These are phyloP conservation scores for Solenopsis invicta DNA, from an alignment of 1,140 invertebrate genomes.

Conservation along the genomic window DNA sequence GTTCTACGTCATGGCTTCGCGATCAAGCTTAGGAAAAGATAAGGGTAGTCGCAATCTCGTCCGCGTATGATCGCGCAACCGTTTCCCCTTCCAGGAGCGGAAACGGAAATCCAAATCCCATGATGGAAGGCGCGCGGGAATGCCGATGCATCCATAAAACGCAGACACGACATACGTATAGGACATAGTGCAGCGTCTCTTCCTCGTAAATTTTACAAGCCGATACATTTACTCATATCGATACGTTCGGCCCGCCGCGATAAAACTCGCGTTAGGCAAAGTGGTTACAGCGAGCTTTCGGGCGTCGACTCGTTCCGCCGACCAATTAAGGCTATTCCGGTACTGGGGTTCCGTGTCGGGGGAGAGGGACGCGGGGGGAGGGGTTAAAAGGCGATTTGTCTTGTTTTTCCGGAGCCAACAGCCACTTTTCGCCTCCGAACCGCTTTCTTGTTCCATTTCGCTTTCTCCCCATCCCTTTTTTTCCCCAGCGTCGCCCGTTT, in stretches of 20 bases:
- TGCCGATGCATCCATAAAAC: conserved; percentile 79
- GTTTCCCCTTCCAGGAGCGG: conserved; percentile 22
- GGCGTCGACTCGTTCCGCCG: conserved; percentile 72
- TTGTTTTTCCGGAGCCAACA: conserved; percentile 67
- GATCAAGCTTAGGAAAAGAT: conserved; percentile 34
- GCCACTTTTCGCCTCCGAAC: conserved; percentile 41
- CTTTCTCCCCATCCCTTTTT: conserved; percentile 51
- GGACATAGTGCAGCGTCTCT: conserved; percentile 59
- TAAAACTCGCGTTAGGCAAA: conserved; percentile 83
- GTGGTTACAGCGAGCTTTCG: conserved; percentile 79
- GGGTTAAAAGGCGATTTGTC: conserved; percentile 82
- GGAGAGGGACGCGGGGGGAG: conserved; percentile 14
- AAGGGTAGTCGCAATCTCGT: conserved; percentile 45
- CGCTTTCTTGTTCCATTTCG: conserved; percentile 45
- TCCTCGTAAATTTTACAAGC: conserved; percentile 81
- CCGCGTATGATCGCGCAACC: conserved; percentile 14
- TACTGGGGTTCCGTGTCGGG: not conserved
- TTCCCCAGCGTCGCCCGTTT: conserved; percentile 30
- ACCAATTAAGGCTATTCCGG: conserved; percentile 79
- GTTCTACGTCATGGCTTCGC: conserved; percentile 7
- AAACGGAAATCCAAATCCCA: conserved; percentile 37
- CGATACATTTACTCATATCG: conserved; percentile 76
- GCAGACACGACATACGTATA: conserved; percentile 74
- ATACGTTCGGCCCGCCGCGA: conserved; percentile 61
- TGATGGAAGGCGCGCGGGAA: conserved; percentile 49